Conservation (phyloP, 2,797 vertebrate genomes). For the Glossophaga mutica region DNA sequence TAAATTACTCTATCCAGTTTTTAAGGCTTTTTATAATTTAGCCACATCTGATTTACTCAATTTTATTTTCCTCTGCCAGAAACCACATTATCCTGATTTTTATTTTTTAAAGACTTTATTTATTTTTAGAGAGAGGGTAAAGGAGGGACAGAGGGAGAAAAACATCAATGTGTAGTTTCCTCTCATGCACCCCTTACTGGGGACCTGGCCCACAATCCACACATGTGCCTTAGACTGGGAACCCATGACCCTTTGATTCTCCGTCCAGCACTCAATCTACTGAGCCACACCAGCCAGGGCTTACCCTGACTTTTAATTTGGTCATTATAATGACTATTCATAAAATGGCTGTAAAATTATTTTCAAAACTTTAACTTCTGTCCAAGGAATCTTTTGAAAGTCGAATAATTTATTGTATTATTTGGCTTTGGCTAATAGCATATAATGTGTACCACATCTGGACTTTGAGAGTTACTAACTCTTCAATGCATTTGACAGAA, state of each 20-base stretch:
- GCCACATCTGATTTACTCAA: neutral
- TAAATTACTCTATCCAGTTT: neutral
- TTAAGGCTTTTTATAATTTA: neutral
- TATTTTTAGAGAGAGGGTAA: no score
- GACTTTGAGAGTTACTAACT: neutral
- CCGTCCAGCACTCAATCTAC: no score
- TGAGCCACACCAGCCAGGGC: no score
- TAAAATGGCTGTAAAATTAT: constrained; percentile 24
- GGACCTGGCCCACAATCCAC: no score
- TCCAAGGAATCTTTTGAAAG: neutral
- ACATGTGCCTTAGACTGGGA: no score
- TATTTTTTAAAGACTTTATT: neutral
- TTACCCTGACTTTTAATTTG: constrained; percentile 5
- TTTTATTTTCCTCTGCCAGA: neutral
- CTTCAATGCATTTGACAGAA: neutral
- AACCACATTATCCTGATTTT: constrained; percentile 27
- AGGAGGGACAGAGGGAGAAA: no score
- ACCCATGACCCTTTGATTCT: no score
- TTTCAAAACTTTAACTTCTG: constrained; percentile 1
- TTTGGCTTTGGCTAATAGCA: neutral
- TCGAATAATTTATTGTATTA: neutral
- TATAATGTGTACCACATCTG: neutral
- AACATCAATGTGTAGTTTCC: no score
- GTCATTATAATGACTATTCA: neutral
- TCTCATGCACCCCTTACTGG: no score